These are phyloP conservation scores for Apodemia zela DNA, from an alignment of 2,888 invertebrate genomes.

Conservation along the genomic window DNA sequence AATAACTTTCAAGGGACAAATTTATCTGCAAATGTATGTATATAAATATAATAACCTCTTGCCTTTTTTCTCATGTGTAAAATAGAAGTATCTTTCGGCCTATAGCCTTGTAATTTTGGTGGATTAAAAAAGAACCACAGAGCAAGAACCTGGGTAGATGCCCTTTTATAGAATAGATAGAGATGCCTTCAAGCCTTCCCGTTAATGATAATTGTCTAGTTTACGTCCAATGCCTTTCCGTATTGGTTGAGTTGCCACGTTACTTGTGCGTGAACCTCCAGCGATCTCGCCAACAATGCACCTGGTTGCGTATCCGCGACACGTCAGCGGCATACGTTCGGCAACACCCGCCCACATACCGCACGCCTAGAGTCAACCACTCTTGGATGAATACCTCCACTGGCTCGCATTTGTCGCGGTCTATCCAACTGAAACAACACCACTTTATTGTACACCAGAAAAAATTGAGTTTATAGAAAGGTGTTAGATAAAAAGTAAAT, in stretches of 20 bases:
- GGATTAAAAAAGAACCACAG: too few relatives aligned
- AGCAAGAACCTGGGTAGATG: too few relatives aligned
- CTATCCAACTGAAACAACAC: constrained; percentile 82
- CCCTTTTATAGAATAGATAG: background rate
- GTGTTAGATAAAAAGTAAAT: too few relatives aligned
- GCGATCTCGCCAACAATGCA: constrained; percentile 73
- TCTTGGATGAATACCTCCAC: constrained; percentile 86
- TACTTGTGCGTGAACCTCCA: constrained; percentile 53
- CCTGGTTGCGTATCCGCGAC: constrained; percentile 84
- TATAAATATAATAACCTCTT: too few relatives aligned
- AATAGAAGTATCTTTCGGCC: too few relatives aligned
- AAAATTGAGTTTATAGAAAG: too few relatives aligned
- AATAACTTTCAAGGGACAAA: too few relatives aligned
- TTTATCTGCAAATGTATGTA: too few relatives aligned
- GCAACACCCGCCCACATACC: constrained; percentile 95
- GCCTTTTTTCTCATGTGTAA: too few relatives aligned
- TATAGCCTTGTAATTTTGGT: too few relatives aligned
- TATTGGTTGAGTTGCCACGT: background rate
- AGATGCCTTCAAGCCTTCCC: background rate
- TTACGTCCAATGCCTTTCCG: background rate
- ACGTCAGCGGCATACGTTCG: constrained; percentile 92
- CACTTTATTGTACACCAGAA: background rate
- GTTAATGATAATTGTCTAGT: background rate
- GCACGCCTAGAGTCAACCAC: constrained; percentile 91
- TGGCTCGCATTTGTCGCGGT: constrained; percentile 84